Base-by-base conservation (phyloP, 2,888 invertebrate species). In the Ametastegia equiseti region DNA sequence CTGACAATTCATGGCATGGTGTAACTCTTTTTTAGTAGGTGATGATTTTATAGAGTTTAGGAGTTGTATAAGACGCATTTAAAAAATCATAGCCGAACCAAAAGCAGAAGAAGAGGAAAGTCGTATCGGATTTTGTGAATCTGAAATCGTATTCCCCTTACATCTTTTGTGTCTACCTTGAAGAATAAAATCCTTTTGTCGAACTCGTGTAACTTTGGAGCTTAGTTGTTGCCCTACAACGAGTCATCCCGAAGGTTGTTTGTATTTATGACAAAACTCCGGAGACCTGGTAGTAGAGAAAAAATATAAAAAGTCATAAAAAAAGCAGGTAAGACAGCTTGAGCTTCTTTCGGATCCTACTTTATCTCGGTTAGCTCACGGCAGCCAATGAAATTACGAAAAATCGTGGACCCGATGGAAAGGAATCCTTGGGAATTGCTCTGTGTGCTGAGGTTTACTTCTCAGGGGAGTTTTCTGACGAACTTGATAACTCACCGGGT, bases 261-360 rank as follows among this genome's bases (percentile, higher is more conserved):
- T 75, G 54, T 50, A 75, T 54, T 54, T 75, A 75, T 75, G 54
- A 75, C 50, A 36, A 75, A 54, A 75, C 75, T 75, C 75, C 36
- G 19, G 71, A 71, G 75, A 30, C 54, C 50, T 15, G 27, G 54
- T 36, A 23, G 75, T 54, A 75, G 54, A 19, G 30, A 27, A 71
- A 71, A 30, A n/a, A 36, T 60, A 60, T 60, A 67, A 39, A 67
- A 67, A 67, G 42, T 47, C 7, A 71, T 71, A 36, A 71, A 71
- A 45, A 71, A 47, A 47, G n/a, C 27, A 47, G 71, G 30, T 47
- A 45, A 47, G 15, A 47, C 47, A 71, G 45, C 33, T 23, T 15
- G 50, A 13, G 54, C 33, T 54, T 30, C 54, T 75, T 54, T 75
- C 36, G 36, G 75, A 75, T 75, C 75, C 33, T 57, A 75, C 50